Percentiles rank a stretch among this genome's conserved stretches.
Conservation (phyloP, 1,140 invertebrate species). For the Glomeris maerens region DNA sequence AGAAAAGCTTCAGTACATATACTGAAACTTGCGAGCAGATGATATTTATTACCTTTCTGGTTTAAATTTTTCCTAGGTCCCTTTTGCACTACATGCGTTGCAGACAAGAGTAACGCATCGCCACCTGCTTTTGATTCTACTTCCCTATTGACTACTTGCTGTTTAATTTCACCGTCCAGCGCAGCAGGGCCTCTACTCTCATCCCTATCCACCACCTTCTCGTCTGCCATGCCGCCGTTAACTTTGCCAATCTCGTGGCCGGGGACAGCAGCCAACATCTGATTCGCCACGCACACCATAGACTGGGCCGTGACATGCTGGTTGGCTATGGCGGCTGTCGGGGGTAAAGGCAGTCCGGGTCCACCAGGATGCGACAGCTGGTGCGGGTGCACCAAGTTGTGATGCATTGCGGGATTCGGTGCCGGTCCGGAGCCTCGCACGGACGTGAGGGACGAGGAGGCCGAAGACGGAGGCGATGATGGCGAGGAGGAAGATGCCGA, state of each 20-base stretch:
- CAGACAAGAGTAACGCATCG: background rate
- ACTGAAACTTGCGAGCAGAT: too few species aligned
- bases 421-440: conserved; percentile 6
- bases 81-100: background rate
- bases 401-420: conserved; percentile 12
- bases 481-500: too few species aligned
- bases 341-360: conserved; percentile 11
- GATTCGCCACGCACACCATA: conserved; percentile 5
- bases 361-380: conserved; percentile 8
- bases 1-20: too few species aligned
- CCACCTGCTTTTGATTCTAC: background rate
- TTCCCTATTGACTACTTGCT: too few species aligned
- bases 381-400: conserved; percentile 8
- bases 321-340: conserved; percentile 13
- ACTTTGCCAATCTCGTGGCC: too few species aligned
- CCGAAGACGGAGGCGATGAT: too few species aligned
- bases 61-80: conserved; percentile 7
- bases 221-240: too few species aligned
- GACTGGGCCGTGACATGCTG: conserved; percentile 5
- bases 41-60: conserved; percentile 5
- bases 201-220: too few species aligned
- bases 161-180: too few species aligned
- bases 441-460: too few species aligned
- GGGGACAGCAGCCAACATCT: background rate
- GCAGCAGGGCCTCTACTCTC: too few species aligned